Conservation (phyloP, 2,797 vertebrate species). For the Malacoctenus gilli region DNA sequence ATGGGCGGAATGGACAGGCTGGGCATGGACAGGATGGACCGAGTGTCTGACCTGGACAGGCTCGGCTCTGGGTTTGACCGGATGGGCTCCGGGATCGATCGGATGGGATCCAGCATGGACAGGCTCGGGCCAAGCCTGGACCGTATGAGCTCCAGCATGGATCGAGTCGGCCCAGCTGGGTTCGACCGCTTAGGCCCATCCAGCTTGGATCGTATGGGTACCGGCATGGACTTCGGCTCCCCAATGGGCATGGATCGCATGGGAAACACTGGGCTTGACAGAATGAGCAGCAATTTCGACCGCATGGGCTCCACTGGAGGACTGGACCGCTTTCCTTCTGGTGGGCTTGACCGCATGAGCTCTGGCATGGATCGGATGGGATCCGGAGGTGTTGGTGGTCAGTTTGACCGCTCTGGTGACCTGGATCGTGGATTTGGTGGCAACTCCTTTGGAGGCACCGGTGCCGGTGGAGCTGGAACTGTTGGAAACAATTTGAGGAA, state of each 20-base stretch:
- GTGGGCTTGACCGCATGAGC: conserved; percentile 80
- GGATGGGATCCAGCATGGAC: conserved; percentile 89
- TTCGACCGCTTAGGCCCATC: conserved; percentile 88
- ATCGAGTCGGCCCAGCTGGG: conserved; percentile 88
- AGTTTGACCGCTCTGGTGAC: conserved; percentile 92
- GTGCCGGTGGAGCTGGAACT: conserved; percentile 85
- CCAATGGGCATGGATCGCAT: conserved; percentile 92
- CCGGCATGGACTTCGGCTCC: conserved; percentile 87
- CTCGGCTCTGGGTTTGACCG: conserved; percentile 87
- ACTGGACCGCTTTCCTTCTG: conserved; percentile 76
- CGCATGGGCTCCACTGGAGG: conserved; percentile 76
- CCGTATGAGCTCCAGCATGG: conserved; percentile 88
- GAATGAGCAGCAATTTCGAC: conserved; percentile 86
- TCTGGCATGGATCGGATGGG: conserved; percentile 82
- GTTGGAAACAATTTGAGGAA: conserved; percentile 87
- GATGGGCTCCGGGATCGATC: conserved; percentile 88
- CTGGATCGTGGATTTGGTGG: conserved; percentile 94
- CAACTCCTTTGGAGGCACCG: conserved; percentile 86
- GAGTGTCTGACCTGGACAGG: conserved; percentile 86
- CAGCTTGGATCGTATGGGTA: conserved; percentile 89
- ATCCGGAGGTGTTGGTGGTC: conserved; percentile 79
- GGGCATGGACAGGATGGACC: conserved; percentile 91
- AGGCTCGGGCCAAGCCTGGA: conserved; percentile 86
- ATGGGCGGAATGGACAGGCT: conserved; percentile 88
- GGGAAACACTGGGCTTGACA: conserved; percentile 86